These are phyloP conservation scores for Steatocranus sp. DNA, from an alignment of 2,797 vertebrate genomes.

Conservation along the genomic window DNA sequence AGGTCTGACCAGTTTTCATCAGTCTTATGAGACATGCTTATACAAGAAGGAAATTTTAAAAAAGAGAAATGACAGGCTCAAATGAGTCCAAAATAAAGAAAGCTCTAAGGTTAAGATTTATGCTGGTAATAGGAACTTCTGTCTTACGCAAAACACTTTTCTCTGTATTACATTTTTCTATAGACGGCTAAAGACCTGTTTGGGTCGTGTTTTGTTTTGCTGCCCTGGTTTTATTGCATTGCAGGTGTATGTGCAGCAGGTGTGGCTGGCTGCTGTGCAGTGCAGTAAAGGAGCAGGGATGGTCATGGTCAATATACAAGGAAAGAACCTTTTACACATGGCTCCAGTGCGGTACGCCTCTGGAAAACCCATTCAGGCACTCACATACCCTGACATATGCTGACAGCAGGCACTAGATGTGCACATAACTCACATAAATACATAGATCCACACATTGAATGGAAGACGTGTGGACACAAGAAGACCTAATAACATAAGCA, in stretches of 20 bases:
- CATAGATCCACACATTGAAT: conserved; percentile 5
- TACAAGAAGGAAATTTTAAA: background rate
- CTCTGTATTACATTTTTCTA: background rate
- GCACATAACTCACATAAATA: conserved; percentile 40
- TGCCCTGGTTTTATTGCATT: conserved; percentile 30
- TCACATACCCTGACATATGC: conserved; percentile 27
- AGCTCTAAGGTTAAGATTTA: conserved; percentile 20
- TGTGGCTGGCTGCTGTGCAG: conserved; percentile 50
- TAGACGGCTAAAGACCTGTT: background rate
- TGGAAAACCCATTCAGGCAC: conserved; percentile 67
- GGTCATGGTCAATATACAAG: conserved; percentile 57
- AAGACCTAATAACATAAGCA: background rate
- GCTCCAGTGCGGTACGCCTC: conserved; percentile 38
- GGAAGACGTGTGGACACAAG: conserved; percentile 3
- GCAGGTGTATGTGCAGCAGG: conserved; percentile 72
- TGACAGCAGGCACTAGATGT: conserved; percentile 15
- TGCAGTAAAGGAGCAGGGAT: conserved; percentile 11
- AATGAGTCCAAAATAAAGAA: conserved; percentile 20
- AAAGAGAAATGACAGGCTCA: conserved; percentile 14
- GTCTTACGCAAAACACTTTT: background rate
- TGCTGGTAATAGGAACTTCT: background rate
- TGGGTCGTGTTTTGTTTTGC: background rate
- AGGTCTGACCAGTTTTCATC: background rate
- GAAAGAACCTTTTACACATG: conserved; percentile 63
- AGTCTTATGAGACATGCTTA: background rate